Conservation (phyloP, 1,140 invertebrate genomes). For the Scylla paramamosain region DNA sequence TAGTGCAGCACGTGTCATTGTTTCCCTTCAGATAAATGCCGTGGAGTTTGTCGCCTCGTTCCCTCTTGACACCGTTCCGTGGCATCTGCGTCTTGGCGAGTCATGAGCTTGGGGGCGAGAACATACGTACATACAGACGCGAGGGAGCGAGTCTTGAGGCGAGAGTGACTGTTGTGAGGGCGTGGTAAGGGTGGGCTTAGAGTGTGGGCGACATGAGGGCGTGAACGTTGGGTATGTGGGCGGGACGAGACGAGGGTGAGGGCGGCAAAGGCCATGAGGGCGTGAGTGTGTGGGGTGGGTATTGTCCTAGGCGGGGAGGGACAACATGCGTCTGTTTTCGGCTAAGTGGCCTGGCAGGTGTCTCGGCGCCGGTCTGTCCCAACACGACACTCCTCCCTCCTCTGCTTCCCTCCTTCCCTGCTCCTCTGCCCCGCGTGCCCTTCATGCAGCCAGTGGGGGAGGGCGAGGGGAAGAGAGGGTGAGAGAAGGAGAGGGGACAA, state of each 20-base stretch:
- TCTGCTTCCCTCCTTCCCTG: not conserved
- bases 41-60: not conserved
- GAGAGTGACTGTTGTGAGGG: not conserved
- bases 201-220: not conserved
- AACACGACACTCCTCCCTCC: constrained; percentile 32
- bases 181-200: not conserved
- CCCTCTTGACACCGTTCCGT: not conserved
- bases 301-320: not conserved
- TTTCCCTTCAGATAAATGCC: not conserved
- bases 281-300: not conserved
- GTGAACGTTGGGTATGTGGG: not conserved
- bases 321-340: constrained; percentile 46
- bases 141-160: too few relatives aligned
- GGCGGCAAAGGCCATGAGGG: not conserved
- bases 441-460: not conserved
- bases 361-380: constrained; percentile 46
- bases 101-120: not conserved
- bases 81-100: not conserved
- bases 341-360: constrained; percentile 45
- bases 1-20: not conserved
- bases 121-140: too few relatives aligned
- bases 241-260: not conserved
- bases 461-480: not conserved
- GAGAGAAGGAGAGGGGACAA: constrained; percentile 8
- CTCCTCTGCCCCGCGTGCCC: too few relatives aligned